These are phyloP conservation scores for Protobothrops flavoviridis DNA, from an alignment of 2,113 vertebrate species.

Conservation along the genomic window DNA sequence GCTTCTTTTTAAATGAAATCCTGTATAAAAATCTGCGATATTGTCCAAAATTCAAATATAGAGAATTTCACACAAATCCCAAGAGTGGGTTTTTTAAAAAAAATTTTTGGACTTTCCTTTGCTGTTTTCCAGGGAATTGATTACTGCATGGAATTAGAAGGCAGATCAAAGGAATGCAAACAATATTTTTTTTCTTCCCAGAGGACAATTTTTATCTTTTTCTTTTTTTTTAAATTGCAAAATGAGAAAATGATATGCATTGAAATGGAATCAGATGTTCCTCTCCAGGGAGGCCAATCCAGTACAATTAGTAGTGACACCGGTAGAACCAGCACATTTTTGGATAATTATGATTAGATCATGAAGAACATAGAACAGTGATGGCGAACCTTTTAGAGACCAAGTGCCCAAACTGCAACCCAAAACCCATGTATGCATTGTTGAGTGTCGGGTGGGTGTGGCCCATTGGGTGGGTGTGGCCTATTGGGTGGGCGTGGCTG, in stretches of 20 bases:
- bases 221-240: constrained; percentile 68
- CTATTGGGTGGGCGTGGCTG: no score
- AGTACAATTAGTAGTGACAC: constrained; percentile 38
- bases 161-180: constrained; percentile 82
- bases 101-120: constrained; percentile 41
- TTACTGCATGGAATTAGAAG: constrained; percentile 80
- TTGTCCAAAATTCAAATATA: background rate
- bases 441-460: no score
- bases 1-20: background rate
- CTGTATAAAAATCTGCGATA: background rate
- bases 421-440: no score
- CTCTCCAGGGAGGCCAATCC: constrained; percentile 65
- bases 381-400: no score
- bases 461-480: no score
- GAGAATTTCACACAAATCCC: background rate
- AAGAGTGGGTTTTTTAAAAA: constrained; percentile 19
- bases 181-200: constrained; percentile 76
- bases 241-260: constrained; percentile 71
- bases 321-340: constrained; percentile 35
- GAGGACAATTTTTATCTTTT: constrained; percentile 82
- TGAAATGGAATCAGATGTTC: constrained; percentile 73
- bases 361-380: background rate
- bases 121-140: constrained; percentile 73
- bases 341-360: constrained; percentile 25
- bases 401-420: no score